Percentiles rank a stretch among this genome's conserved stretches.
Evolutionary conservation across 2,113 vertebrate genomes (phyloP).

Genomic region (Rhinolophus ferrumequinum): DNA sequence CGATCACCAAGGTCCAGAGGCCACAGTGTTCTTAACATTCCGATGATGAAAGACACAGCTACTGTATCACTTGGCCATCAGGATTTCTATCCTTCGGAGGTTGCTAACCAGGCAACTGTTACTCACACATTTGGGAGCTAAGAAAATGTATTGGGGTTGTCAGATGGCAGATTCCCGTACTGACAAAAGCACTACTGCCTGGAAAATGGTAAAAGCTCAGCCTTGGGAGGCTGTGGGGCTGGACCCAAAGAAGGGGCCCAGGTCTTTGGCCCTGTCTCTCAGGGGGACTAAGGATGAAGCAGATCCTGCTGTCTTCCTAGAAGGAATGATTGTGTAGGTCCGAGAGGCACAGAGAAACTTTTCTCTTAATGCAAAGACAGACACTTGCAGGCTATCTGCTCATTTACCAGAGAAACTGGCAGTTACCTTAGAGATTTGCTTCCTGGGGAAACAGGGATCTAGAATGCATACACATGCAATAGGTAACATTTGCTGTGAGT

Average conservation of each 20-base stretch:
- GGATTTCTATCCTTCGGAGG: background rate
- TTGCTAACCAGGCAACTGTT: background rate
- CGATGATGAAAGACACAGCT: background rate
- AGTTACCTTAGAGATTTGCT: background rate
- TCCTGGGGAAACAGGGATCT: background rate
- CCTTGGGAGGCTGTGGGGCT: background rate
- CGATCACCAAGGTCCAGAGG: background rate
- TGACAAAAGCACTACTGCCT: background rate
- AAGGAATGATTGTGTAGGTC: background rate
- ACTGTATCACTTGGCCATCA: background rate
- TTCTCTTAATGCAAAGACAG: background rate
- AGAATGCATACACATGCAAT: background rate
- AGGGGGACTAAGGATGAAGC: background rate
- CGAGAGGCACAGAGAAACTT: background rate
- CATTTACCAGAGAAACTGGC: background rate
- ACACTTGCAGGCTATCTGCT: background rate
- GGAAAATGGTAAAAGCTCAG: background rate
- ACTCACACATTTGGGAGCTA: background rate
- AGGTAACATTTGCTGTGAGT: background rate
- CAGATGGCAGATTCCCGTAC: background rate
- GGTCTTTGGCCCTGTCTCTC: background rate
- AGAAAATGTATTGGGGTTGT: background rate
- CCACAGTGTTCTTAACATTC: slow-evolving; percentile 26
- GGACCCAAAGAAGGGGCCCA: background rate
- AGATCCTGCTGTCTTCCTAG: background rate